Evolutionary conservation across 2,888 invertebrate species (phyloP).

Genomic region (Drosophila infuscata): DNA sequence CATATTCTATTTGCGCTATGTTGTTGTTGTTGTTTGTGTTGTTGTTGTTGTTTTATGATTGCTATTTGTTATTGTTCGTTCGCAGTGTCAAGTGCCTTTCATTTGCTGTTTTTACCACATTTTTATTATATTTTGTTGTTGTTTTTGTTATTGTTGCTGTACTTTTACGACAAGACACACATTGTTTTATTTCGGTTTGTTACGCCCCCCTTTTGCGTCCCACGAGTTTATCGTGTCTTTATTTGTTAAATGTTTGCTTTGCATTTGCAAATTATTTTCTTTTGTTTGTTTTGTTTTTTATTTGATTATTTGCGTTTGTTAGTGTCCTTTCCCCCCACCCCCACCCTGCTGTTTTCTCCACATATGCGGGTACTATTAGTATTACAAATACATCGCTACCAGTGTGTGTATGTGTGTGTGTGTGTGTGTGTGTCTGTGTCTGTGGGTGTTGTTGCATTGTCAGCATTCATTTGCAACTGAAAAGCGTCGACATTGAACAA

Average conservation of each 20-base stretch:
- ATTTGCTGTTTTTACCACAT: conserved; percentile 56
- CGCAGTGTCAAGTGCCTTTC: conserved; percentile 61
- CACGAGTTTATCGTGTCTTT: neutral
- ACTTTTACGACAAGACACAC: conserved; percentile 27
- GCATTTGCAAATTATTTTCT: conserved; percentile 56
- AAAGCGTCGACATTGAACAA: conserved; percentile 66
- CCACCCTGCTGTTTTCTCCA: neutral
- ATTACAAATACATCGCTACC: conserved; percentile 41
- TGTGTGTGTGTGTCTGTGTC: conserved; percentile 15
- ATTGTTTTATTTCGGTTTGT: conserved; percentile 42
- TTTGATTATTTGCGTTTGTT: conserved; percentile 40
- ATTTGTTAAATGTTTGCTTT: conserved; percentile 53
- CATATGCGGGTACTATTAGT: conserved; percentile 18
- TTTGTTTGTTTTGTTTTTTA: conserved; percentile 33
- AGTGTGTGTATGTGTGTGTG: neutral
- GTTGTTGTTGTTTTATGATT: conserved; percentile 39
- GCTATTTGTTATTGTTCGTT: conserved; percentile 55
- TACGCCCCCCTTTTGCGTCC: neutral
- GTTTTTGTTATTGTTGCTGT: conserved; percentile 2
- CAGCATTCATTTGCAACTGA: conserved; percentile 70
- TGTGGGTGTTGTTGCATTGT: conserved; percentile 59
- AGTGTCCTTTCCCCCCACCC: neutral
- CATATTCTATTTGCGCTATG: neutral
- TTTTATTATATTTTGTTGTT: conserved; percentile 27
- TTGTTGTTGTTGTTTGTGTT: conserved; percentile 3